Evolutionary conservation across 2,113 vertebrate genomes (phyloP).

Genomic region (Brachypteracias leptosomus): DNA sequence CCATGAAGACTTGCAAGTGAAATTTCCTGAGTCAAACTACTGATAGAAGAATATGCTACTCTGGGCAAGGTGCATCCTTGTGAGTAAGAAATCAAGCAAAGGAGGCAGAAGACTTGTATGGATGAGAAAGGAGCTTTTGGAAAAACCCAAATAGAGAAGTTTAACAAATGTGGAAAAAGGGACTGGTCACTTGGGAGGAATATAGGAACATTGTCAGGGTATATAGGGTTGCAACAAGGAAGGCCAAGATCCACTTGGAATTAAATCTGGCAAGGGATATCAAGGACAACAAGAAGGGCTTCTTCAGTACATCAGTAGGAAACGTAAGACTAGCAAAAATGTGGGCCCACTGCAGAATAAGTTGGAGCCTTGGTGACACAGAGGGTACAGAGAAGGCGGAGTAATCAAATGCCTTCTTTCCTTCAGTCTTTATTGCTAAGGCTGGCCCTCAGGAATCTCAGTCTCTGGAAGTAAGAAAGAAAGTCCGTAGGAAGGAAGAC

Average conservation of each 20-base stretch:
- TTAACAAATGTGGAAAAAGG: neutral
- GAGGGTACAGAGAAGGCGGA: neutral
- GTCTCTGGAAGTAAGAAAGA: neutral
- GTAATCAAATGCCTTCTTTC: neutral
- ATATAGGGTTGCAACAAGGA: neutral
- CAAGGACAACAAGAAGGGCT: neutral
- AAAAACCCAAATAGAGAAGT: neutral
- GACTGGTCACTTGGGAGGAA: neutral
- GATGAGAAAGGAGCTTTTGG: neutral
- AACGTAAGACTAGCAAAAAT: neutral
- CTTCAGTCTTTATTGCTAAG: neutral
- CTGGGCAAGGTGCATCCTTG: neutral
- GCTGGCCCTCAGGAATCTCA: neutral
- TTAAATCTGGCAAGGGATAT: neutral
- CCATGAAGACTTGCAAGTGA: neutral
- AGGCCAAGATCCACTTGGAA: neutral
- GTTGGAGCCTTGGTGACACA: neutral
- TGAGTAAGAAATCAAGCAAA: neutral
- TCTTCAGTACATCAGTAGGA: neutral
- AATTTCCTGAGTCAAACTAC: neutral
- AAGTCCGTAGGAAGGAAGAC: neutral
- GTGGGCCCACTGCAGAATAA: neutral
- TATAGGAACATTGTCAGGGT: neutral
- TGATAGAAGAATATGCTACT: neutral
- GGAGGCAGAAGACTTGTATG: neutral